Evolutionary conservation across 1,140 invertebrate species (phyloP).

Genomic region (Caerostris extrusa): DNA sequence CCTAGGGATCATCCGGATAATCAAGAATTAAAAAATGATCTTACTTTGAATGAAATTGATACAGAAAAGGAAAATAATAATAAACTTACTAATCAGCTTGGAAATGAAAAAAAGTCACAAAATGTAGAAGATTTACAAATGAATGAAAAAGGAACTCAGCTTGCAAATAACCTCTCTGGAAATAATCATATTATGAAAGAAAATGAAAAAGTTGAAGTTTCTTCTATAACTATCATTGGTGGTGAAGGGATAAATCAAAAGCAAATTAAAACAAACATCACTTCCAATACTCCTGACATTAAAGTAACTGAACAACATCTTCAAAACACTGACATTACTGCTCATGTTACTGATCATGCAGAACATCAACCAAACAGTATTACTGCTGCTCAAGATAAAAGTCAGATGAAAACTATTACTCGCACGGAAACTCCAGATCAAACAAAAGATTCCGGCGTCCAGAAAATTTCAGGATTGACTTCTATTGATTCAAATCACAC

Average conservation of each 20-base stretch:
- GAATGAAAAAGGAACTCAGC: not conserved
- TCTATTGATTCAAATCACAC: no score
- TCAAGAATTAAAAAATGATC: not conserved
- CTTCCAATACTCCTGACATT: not conserved
- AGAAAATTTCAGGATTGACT: no score
- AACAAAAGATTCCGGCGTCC: not conserved
- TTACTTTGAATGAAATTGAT: not conserved
- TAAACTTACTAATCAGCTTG: not conserved
- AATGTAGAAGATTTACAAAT: not conserved
- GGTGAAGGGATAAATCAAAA: not conserved
- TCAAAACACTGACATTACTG: not conserved
- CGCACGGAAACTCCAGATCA: not conserved
- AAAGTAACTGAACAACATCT: not conserved
- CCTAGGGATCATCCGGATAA: not conserved
- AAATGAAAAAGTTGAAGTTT: not conserved
- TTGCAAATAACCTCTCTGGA: not conserved
- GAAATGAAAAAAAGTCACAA: not conserved
- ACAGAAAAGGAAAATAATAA: not conserved
- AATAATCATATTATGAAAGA: not conserved
- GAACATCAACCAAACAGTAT: not conserved
- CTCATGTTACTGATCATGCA: not conserved
- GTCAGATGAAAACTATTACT: not conserved
- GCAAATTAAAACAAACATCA: not conserved
- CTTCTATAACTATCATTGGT: not conserved
- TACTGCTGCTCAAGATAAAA: not conserved